Evolutionary conservation across 2,888 invertebrate species (phyloP).

Genomic region (Agriopis aurantiaria): DNA sequence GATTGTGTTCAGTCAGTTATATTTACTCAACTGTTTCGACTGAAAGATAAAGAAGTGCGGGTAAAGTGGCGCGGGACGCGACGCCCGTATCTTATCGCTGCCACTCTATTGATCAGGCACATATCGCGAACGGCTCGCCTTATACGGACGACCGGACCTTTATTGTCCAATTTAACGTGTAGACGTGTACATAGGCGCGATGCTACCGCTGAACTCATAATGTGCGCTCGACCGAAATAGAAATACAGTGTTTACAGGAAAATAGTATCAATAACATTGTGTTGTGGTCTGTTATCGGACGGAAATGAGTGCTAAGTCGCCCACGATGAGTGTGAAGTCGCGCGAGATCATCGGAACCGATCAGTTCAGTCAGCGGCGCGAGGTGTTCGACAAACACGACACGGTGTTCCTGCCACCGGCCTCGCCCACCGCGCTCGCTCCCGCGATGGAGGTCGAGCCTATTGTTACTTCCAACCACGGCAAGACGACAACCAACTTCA

Average conservation of each 20-base stretch:
- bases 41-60: constrained; percentile 80
- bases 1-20: constrained; percentile 78
- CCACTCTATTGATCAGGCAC: constrained; percentile 83
- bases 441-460: constrained; percentile 70
- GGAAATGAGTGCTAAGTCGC: constrained; percentile 83
- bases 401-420: constrained; percentile 80
- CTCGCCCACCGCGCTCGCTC: constrained; percentile 64
- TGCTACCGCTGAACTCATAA: constrained; percentile 85
- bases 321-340: constrained; percentile 80
- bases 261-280: constrained; percentile 84
- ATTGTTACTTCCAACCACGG: constrained; percentile 81
- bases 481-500: constrained; percentile 79
- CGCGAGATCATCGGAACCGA: constrained; percentile 82
- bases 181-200: constrained; percentile 77
- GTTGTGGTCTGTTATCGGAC: constrained; percentile 84
- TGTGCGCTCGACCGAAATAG: constrained; percentile 83
- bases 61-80: constrained; percentile 73
- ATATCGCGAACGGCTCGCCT: constrained; percentile 82
- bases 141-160: constrained; percentile 81
- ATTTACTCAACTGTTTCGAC: constrained; percentile 84
- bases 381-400: constrained; percentile 83
- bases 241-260: constrained; percentile 83
- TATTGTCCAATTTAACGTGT: constrained; percentile 81
- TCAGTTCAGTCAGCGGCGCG: constrained; percentile 83
- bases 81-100: constrained; percentile 81